These are phyloP conservation scores for Tetropium fuscum DNA, from an alignment of 2,888 invertebrate genomes.

Conservation along the genomic window DNA sequence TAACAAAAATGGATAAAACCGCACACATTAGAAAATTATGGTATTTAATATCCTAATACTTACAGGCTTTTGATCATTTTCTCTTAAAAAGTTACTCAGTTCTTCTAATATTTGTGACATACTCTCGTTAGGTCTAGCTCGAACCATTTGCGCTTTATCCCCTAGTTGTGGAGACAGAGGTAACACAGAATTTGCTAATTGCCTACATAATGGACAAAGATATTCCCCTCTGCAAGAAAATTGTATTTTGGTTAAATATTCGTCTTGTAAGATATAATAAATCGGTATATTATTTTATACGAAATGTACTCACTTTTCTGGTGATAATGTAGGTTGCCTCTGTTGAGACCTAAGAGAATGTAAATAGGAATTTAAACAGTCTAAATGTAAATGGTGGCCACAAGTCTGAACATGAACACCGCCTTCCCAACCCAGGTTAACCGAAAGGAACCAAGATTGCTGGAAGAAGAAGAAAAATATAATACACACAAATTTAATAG, in stretches of 20 bases:
- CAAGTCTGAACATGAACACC: conserved; percentile 96
- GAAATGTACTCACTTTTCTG: conserved; percentile 72
- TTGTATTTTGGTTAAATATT: background rate
- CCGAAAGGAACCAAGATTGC: conserved; percentile 83
- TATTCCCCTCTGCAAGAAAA: conserved; percentile 80
- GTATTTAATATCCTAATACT: no score
- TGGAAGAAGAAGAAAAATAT: conserved; percentile 56
- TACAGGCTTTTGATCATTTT: conserved; percentile 76
- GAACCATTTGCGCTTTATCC: conserved; percentile 74
- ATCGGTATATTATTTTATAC: background rate
- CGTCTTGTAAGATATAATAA: conserved; percentile 14
- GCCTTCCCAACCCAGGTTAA: conserved; percentile 89
- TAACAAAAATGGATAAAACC: no score
- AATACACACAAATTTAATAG: background rate
- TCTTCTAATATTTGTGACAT: conserved; percentile 67
- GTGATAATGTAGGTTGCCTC: conserved; percentile 78
- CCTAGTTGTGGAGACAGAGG: conserved; percentile 82
- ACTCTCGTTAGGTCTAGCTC: conserved; percentile 69
- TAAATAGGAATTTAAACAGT: conserved; percentile 93
- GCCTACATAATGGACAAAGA: conserved; percentile 94
- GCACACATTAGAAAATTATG: no score
- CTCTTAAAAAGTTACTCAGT: conserved; percentile 73
- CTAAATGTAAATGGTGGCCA: conserved; percentile 96
- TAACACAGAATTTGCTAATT: conserved; percentile 90
- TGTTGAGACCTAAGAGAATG: conserved; percentile 85